Evolutionary conservation across 2,113 vertebrate genomes (phyloP).

Genomic region (Nicator chloris): DNA sequence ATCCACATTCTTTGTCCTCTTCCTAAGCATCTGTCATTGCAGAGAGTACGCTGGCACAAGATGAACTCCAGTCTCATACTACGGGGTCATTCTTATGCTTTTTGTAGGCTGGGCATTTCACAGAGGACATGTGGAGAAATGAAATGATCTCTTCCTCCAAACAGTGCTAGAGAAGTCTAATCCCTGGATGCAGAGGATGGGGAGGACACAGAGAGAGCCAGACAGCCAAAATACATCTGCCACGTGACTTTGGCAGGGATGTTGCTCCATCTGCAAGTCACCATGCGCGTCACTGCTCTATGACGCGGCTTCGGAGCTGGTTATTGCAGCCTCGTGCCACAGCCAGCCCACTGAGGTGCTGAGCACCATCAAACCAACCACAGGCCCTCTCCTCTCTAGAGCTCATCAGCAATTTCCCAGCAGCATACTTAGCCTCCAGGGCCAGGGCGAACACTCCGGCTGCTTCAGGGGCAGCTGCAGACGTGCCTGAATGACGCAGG

Average conservation of each 20-base stretch:
- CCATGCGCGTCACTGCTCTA: accelerated
- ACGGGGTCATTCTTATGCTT: not conserved
- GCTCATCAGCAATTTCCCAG: not conserved
- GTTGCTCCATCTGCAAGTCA: not conserved
- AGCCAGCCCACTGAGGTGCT: not conserved
- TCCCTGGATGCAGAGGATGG: not conserved
- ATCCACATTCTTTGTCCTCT: not conserved
- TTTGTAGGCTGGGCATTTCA: not conserved
- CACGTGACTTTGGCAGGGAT: not conserved
- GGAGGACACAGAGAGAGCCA: not conserved
- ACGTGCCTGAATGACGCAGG: constrained; percentile 95
- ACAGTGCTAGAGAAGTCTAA: not conserved
- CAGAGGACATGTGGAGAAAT: not conserved
- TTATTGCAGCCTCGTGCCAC: accelerated
- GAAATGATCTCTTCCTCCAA: not conserved
- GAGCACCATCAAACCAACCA: not conserved
- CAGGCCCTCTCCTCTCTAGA: not conserved
- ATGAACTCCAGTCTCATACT: not conserved
- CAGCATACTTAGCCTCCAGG: constrained; percentile 95
- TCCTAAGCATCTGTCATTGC: not conserved
- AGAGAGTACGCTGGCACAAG: not conserved
- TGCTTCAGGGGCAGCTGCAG: constrained; percentile 95
- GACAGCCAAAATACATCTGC: not conserved
- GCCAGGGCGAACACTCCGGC: constrained; percentile 96
- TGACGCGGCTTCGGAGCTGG: not conserved